These are phyloP conservation scores for Holothuria scabra DNA, from an alignment of 53 echinoderm and acorn worm genomes.

Conservation along the genomic window DNA sequence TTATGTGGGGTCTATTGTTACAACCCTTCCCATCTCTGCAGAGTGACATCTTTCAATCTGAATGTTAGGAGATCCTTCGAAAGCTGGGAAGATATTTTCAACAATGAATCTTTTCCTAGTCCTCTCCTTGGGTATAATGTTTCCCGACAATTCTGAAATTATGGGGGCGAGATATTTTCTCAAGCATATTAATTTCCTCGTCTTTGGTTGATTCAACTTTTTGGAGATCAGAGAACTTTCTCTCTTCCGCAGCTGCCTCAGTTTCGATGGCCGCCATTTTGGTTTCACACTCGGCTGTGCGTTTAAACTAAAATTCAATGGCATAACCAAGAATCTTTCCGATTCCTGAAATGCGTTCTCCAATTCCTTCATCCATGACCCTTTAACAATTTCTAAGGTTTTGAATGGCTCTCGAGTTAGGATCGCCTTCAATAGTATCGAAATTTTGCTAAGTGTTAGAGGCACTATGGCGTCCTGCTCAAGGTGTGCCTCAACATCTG, in stretches of 20 bases:
- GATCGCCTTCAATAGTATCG: too few species aligned
- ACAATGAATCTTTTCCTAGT: background rate
- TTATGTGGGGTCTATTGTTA: slow-evolving; percentile 1
- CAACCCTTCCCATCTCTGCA: background rate
- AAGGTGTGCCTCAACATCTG: too few species aligned
- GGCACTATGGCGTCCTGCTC: too few species aligned
- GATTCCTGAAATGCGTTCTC: too few species aligned
- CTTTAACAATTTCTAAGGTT: too few species aligned
- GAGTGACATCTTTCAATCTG: slow-evolving; percentile 3
- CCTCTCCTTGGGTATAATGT: background rate
- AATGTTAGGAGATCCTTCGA: background rate
- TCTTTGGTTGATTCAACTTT: background rate
- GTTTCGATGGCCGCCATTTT: slow-evolving; percentile 13
- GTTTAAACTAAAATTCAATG: background rate
- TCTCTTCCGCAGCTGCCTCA: too few species aligned
- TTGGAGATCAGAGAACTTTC: background rate
- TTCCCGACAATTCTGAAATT: background rate
- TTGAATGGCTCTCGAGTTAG: too few species aligned
- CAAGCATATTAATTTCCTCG: background rate
- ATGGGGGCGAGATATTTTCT: background rate
- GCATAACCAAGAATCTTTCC: too few species aligned
- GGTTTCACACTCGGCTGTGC: background rate
- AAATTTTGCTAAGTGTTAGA: too few species aligned
- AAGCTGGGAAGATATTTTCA: background rate
- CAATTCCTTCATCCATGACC: too few species aligned